phyloP scores from a whole-genome alignment of 2,888 invertebrate genomes.

The Tryphoninae sp. region DNA sequence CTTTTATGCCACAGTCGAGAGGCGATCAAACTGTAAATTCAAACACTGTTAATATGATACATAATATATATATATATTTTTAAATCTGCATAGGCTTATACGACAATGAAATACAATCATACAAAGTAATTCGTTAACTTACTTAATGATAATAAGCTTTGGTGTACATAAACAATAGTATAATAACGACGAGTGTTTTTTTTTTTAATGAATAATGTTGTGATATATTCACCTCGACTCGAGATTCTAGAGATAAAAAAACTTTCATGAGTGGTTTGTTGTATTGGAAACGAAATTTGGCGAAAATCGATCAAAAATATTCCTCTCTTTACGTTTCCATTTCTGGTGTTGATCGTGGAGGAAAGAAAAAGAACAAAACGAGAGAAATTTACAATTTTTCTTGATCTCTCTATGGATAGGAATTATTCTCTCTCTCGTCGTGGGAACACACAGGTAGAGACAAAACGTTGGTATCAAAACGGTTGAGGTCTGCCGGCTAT shows the following conservation, averaged over 20 bases:
- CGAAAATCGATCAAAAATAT: constrained; percentile 41
- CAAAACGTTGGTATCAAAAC: constrained; percentile 70
- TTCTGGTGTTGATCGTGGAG: constrained; percentile 2
- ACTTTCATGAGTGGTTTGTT: constrained; percentile 13
- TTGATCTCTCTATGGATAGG: constrained; percentile 20
- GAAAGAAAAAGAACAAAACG: not conserved
- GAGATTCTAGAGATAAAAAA: constrained; percentile 39
- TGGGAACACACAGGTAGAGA: constrained; percentile 60
- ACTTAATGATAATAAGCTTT: constrained; percentile 81
- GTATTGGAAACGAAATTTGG: not conserved
- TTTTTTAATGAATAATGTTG: constrained; percentile 65
- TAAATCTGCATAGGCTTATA: constrained; percentile 76
- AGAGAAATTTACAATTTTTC: not conserved
- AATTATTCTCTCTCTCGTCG: constrained; percentile 29
- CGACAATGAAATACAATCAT: constrained; percentile 78
- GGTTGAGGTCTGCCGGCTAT: constrained; percentile 74
- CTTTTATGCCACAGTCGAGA: not conserved
- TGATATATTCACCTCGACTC: constrained; percentile 31
- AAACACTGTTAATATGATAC: constrained; percentile 70
- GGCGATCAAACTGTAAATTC: not conserved
- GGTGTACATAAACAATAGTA: constrained; percentile 80
- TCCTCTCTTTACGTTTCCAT: constrained; percentile 14
- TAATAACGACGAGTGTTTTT: constrained; percentile 68
- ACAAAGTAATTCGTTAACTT: constrained; percentile 79
- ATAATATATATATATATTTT: constrained; percentile 73